Evolutionary conservation across 2,888 invertebrate genomes (phyloP).

Genomic region (Imbricaverruca yamaguchii): DNA sequence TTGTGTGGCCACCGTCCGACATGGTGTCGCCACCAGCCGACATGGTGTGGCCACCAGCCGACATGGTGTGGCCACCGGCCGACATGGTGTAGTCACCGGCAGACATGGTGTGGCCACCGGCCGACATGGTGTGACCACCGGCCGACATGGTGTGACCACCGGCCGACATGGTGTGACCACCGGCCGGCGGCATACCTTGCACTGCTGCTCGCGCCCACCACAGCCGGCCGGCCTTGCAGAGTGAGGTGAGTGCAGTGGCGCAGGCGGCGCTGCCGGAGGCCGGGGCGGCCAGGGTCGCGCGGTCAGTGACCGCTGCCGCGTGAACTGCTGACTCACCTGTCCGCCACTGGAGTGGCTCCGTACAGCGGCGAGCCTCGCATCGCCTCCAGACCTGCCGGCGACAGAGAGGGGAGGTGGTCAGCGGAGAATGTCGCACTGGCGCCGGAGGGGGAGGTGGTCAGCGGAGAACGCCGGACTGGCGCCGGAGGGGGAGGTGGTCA

Average conservation of each 20-base stretch:
- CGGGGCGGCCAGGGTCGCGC: not conserved
- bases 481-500: too few species aligned
- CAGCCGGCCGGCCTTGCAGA: not conserved
- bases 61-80: too few species aligned
- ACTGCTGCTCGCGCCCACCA: not conserved
- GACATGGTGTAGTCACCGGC: too few species aligned
- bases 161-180: not conserved
- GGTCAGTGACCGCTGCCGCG: not conserved
- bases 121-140: too few species aligned
- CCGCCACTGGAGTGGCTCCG: not conserved
- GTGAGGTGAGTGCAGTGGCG: not conserved
- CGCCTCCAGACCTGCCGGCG: not conserved
- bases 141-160: too few species aligned
- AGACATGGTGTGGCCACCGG: too few species aligned
- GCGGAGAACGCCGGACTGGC: too few species aligned
- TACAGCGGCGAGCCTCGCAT: conserved; percentile 8
- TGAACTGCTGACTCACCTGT: not conserved
- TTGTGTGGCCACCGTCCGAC: too few species aligned
- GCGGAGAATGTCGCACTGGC: not conserved
- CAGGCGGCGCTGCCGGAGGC: not conserved
- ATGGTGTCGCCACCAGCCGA: too few species aligned
- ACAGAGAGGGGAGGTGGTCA: not conserved
- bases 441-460: too few species aligned
- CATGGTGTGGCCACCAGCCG: too few species aligned
- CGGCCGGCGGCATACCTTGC: not conserved